phyloP scores from a whole-genome alignment of 2,888 invertebrate species.

The Lepidonotus clava region DNA sequence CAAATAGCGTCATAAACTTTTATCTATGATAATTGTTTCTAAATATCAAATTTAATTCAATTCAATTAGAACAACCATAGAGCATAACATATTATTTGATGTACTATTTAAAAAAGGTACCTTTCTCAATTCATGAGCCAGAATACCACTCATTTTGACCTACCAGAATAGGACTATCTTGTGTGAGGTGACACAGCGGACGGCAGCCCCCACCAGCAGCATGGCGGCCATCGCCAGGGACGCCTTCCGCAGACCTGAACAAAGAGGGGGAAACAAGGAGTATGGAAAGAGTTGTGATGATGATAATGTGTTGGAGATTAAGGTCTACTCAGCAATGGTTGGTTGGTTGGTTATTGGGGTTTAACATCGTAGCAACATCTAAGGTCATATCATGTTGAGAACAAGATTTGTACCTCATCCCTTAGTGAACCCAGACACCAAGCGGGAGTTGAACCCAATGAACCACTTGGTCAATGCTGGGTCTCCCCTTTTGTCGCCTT shows the following conservation, averaged over 20 bases:
- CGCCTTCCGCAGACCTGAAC: background rate
- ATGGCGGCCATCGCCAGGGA: background rate
- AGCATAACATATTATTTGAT: background rate
- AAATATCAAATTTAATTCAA: background rate
- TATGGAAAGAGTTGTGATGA: background rate
- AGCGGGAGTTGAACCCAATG: no score
- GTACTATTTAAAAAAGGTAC: background rate
- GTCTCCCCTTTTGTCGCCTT: no score
- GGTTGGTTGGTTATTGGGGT: no score
- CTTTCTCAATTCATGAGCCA: background rate
- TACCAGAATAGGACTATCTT: background rate
- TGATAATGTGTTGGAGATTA: no score
- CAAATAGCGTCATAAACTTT: background rate
- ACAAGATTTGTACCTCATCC: background rate
- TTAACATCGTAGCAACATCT: no score
- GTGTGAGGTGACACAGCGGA: constrained; percentile 3
- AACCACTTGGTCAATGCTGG: no score
- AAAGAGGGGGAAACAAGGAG: background rate
- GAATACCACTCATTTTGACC: background rate
- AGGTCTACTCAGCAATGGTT: no score
- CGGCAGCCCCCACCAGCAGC: background rate
- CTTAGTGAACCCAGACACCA: background rate
- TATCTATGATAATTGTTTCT: background rate
- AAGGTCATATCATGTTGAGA: no score
- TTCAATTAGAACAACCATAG: background rate